Conservation (phyloP, 1,140 invertebrate species). For the Scaptodrosophila lebanonensis region DNA sequence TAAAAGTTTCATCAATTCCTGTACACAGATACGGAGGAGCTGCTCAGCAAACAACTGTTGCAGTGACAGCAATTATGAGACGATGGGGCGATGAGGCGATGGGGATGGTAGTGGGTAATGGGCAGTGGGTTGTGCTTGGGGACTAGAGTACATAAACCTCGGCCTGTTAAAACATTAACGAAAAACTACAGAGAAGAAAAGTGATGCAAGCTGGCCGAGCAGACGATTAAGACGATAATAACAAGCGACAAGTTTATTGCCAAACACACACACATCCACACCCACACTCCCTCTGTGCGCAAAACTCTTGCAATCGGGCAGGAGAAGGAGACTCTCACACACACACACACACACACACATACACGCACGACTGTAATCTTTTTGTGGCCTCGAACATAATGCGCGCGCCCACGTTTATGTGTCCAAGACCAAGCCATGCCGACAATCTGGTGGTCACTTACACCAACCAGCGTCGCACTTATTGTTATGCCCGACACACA, state of each 20-base stretch:
- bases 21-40: too few relatives aligned
- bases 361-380: slow-evolving; percentile 55
- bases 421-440: too few relatives aligned
- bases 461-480: slow-evolving; percentile 30
- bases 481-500: slow-evolving; percentile 40
- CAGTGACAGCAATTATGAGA: slow-evolving; percentile 65
- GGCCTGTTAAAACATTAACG: slow-evolving; percentile 31
- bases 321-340: slow-evolving; percentile 40
- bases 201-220: slow-evolving; percentile 42
- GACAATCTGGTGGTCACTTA: slow-evolving; percentile 7
- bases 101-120: neutral
- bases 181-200: slow-evolving; percentile 27
- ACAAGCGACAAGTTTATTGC: slow-evolving; percentile 74
- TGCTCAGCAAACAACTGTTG: slow-evolving; percentile 53
- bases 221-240: slow-evolving; percentile 75
- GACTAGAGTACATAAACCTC: slow-evolving; percentile 37
- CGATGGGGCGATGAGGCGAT: slow-evolving; percentile 6
- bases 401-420: slow-evolving; percentile 17
- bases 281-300: slow-evolving; percentile 28
- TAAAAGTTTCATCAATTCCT: slow-evolving; percentile 55
- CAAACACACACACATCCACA: slow-evolving; percentile 40
- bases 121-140: too few relatives aligned
- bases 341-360: slow-evolving; percentile 20
- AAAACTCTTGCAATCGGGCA: slow-evolving; percentile 33
- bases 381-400: slow-evolving; percentile 68